Conservation (phyloP, 2,113 vertebrate species). For the Equus quagga region DNA sequence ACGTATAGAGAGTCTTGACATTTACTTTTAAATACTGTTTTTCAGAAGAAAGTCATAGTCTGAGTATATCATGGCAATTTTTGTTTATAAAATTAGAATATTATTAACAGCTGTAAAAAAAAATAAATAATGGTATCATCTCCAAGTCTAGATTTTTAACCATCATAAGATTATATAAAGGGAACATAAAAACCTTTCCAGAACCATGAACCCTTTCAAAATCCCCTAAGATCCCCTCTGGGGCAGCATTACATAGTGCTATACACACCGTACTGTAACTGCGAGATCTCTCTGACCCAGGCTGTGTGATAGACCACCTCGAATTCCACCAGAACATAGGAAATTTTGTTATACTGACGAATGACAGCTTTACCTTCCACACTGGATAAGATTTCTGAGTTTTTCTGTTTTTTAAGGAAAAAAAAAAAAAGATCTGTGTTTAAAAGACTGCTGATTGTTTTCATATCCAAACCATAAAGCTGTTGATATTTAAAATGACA, state of each 20-base stretch:
- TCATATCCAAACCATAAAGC: background rate
- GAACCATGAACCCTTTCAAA: background rate
- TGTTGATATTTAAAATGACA: slow-evolving; percentile 2
- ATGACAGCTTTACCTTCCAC: slow-evolving; percentile 89
- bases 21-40: background rate
- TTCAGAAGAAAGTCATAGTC: background rate
- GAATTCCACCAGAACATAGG: slow-evolving; percentile 88
- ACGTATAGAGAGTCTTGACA: background rate
- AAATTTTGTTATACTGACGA: slow-evolving; percentile 89
- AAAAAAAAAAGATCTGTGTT: slow-evolving; percentile 42
- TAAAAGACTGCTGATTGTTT: background rate
- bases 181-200: background rate
- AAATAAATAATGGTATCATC: slow-evolving; percentile 13
- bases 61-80: background rate
- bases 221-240: background rate
- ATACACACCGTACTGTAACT: slow-evolving; percentile 86
- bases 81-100: slow-evolving; percentile 36
- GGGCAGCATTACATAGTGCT: background rate
- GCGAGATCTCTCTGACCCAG: slow-evolving; percentile 88
- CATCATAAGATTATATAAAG: background rate
- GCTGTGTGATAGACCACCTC: slow-evolving; percentile 89
- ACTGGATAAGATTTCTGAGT: slow-evolving; percentile 88
- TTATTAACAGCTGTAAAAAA: background rate
- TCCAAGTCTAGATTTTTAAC: background rate
- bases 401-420: slow-evolving; percentile 83